Percentiles rank a stretch among this genome's conserved stretches.
phyloP scores from a whole-genome alignment of 2,113 vertebrate genomes.

The Cercopithecus mona region DNA sequence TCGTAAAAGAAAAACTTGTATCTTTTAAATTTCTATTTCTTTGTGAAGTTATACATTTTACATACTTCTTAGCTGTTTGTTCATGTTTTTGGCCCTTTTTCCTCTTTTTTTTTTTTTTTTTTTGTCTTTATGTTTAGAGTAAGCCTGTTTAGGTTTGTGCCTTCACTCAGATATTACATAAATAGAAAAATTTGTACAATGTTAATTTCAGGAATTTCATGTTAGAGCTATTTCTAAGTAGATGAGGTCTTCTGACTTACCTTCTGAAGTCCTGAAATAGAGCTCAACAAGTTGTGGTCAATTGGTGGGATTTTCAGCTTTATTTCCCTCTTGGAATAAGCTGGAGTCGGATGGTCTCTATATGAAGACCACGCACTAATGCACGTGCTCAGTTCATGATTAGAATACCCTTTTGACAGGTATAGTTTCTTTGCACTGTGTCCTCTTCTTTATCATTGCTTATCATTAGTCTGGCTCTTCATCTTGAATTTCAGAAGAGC shows the following conservation, averaged over 20 bases:
- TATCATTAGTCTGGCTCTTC: not conserved
- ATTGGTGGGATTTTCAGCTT: not conserved
- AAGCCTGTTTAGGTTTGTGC: not conserved
- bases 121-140: not conserved
- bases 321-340: not conserved
- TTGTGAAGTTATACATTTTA: not conserved
- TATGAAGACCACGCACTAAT: not conserved
- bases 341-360: not conserved
- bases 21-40: not conserved
- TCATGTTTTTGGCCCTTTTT: not conserved
- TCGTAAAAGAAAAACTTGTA: not conserved
- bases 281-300: not conserved
- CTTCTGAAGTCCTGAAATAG: not conserved
- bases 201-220: not conserved
- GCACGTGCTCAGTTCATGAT: not conserved
- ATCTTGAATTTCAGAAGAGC: not conserved
- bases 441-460: not conserved
- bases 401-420: not conserved
- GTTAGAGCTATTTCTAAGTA: not conserved
- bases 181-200: not conserved
- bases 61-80: not conserved
- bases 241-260: not conserved
- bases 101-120: not conserved
- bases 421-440: not conserved
- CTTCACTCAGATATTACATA: not conserved